Evolutionary conservation across 2,888 invertebrate species (phyloP).

Genomic region (Bugula neritina): DNA sequence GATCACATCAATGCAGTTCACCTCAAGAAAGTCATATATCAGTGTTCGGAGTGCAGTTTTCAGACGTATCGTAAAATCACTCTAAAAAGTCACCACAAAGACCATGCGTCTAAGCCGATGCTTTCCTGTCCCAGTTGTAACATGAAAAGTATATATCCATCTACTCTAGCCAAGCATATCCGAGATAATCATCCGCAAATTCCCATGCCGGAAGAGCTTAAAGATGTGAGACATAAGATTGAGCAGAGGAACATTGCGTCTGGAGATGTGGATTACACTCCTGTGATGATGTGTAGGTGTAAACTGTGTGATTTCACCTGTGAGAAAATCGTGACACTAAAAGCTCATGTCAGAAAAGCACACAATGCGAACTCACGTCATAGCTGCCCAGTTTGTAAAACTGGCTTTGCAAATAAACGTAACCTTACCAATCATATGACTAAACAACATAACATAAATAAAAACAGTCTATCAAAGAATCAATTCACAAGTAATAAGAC

Average conservation of each 20-base stretch:
- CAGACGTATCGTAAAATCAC: constrained; percentile 19
- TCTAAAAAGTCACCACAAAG: constrained; percentile 6
- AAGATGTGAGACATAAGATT: background rate
- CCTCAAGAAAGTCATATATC: constrained; percentile 20
- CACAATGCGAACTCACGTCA: background rate
- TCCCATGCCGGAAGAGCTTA: constrained; percentile 10
- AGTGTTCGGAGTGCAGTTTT: constrained; percentile 23
- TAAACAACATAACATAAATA: no score
- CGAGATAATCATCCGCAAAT: constrained; percentile 14
- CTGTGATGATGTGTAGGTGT: constrained; percentile 13
- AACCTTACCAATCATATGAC: constrained; percentile 4
- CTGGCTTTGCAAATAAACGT: constrained; percentile 21
- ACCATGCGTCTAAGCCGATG: constrained; percentile 2
- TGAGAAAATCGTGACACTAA: background rate
- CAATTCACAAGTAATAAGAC: no score
- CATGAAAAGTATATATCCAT: constrained; percentile 19
- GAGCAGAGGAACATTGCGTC: background rate
- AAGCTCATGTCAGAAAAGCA: constrained; percentile 16
- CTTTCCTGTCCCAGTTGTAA: background rate
- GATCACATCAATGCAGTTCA: constrained; percentile 22
- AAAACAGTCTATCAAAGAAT: no score
- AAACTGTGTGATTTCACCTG: constrained; percentile 22
- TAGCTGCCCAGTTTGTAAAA: constrained; percentile 1
- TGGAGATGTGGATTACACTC: constrained; percentile 17
- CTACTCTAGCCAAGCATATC: constrained; percentile 13